These are phyloP conservation scores for Abrostola triplasia DNA, from an alignment of 2,888 invertebrate species.

Conservation along the genomic window DNA sequence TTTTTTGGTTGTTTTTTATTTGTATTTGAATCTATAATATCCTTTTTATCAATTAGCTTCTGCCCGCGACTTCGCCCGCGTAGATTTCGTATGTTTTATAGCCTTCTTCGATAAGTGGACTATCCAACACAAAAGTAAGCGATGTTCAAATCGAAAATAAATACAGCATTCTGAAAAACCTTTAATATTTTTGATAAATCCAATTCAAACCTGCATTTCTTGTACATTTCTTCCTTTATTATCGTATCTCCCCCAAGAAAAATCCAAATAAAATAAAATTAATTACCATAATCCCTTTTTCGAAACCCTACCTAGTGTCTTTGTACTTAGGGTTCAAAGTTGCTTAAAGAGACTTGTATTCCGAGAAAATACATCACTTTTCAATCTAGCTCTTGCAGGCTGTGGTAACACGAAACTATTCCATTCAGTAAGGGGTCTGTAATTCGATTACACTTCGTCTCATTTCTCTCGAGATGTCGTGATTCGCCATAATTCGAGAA, in stretches of 20 bases:
- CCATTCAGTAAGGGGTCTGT: conserved; percentile 56
- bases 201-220: not conserved
- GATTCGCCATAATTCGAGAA: conserved; percentile 77
- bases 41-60: no score
- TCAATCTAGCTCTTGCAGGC: conserved; percentile 53
- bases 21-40: no score
- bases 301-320: not conserved
- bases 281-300: not conserved
- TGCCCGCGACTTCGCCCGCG: no score
- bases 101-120: no score
- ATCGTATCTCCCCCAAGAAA: not conserved
- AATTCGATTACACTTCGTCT: conserved; percentile 80
- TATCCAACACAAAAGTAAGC: no score
- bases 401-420: conserved; percentile 72
- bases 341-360: conserved; percentile 6
- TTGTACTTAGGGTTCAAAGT: conserved; percentile 11
- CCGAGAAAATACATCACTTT: conserved; percentile 56
- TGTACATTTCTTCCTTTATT: not conserved
- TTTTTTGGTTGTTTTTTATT: no score
- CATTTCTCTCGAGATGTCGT: conserved; percentile 75
- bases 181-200: no score
- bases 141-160: not conserved
- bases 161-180: no score
- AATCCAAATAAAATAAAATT: conserved; percentile 10
- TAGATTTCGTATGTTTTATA: no score